These are phyloP conservation scores for Cephus pygmeus DNA, from an alignment of 2,888 invertebrate genomes.

Conservation along the genomic window DNA sequence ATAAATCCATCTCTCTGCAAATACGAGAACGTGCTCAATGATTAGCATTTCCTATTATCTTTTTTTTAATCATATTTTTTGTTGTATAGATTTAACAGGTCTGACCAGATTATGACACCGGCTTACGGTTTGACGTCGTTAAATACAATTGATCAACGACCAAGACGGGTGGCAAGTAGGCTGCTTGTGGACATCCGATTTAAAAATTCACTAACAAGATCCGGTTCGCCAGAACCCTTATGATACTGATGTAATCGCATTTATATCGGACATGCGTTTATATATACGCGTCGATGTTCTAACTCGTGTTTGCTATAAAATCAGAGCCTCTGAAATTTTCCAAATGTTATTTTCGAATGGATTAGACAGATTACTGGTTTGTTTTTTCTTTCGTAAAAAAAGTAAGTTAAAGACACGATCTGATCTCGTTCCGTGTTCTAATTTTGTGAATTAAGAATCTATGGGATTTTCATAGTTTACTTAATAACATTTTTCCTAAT, in stretches of 20 bases:
- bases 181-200: slow-evolving; percentile 41
- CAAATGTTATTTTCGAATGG: not conserved
- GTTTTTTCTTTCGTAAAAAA: not conserved
- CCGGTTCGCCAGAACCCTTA: slow-evolving; percentile 42
- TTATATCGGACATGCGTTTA: slow-evolving; percentile 24
- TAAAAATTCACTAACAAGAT: slow-evolving; percentile 45
- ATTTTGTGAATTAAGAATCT: not conserved
- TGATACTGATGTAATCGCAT: slow-evolving; percentile 45
- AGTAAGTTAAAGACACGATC: not conserved
- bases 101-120: not conserved
- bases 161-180: not conserved
- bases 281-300: slow-evolving; percentile 25
- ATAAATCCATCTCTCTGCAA: not conserved
- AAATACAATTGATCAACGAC: not conserved
- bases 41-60: not conserved
- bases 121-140: not conserved
- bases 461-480: not conserved
- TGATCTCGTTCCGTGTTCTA: not conserved
- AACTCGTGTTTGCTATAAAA: not conserved
- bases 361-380: not conserved
- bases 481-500: not conserved
- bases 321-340: not conserved
- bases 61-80: not conserved
- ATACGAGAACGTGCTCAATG: not conserved
- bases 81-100: not conserved